Evolutionary conservation across 1,140 invertebrate species (phyloP), one percentile per base, ranked within the genome.

Genomic region (Panagrolaimus sp.): DNA sequence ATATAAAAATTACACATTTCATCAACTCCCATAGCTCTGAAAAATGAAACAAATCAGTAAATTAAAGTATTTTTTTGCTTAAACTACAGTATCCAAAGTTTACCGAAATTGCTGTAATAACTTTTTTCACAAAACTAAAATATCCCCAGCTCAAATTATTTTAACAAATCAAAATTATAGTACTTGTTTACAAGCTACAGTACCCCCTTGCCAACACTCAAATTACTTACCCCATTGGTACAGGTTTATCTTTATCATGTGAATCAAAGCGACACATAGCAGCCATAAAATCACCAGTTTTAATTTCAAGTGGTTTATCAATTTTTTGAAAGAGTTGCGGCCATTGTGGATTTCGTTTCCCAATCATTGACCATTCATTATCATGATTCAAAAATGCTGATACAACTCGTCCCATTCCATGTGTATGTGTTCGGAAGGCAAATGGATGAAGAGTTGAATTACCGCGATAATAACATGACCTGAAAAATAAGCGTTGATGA

Each of bases 1-100:
- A 74, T 74, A 70, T 82, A 81, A 74, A 84, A 84, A 68, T 84
- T 83, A 69, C 78, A 82, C 82, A 82, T 82, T 67, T 84, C 80
- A 66, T 82, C 73, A 38, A 72, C 73, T 14, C 77, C 74, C 73
- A 78, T 79, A 38, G 62, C 46, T 45, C 76, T 76, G 66, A 63
- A 77, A 78, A 5, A 20, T 9, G 1, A 23, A 0, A 63, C 2
- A 4, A 64, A 68, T 20, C n/a, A n/a, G n/a, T n/a, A n/a, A n/a
- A n/a, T n/a, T n/a, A n/a, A n/a, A n/a, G n/a, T n/a, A n/a, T n/a
- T n/a, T n/a, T n/a, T n/a, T n/a, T n/a, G n/a, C n/a, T n/a, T n/a
- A n/a, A n/a, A n/a, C n/a, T n/a, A n/a, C n/a, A n/a, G n/a, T n/a
- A n/a, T n/a, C n/a, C n/a, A n/a, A n/a, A n/a, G n/a, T n/a, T n/a